Conservation (phyloP, 1,140 invertebrate species). For the Bombus superbus region DNA sequence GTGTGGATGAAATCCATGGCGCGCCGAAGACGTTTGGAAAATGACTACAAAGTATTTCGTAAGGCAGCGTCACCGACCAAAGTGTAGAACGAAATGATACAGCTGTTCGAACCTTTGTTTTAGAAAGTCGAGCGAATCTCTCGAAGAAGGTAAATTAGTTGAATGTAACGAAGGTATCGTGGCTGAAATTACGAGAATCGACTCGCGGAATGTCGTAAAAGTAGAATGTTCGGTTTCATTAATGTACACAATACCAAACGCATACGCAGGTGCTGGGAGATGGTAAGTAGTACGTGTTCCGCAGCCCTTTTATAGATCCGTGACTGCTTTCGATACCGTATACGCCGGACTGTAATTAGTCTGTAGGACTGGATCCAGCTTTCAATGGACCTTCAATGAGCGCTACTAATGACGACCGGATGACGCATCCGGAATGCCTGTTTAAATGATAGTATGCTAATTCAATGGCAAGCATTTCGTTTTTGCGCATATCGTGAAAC, state of each 20-base stretch:
- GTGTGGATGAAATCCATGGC: neutral
- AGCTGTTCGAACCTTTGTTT: neutral
- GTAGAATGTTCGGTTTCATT: slow-evolving; percentile 55
- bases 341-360: slow-evolving; percentile 54
- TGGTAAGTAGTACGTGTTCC: slow-evolving; percentile 31
- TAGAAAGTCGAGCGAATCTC: neutral
- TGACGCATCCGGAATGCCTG: slow-evolving; percentile 52
- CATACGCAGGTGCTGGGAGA: slow-evolving; percentile 25
- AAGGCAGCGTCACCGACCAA: neutral
- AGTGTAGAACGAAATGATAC: neutral
- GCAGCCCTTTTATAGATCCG: slow-evolving; percentile 44
- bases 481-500: slow-evolving; percentile 9
- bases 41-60: neutral
- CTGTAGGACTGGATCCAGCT: slow-evolving; percentile 49
- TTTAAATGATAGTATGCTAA: slow-evolving; percentile 55
- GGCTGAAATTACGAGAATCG: neutral
- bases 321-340: slow-evolving; percentile 46
- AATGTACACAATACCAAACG: slow-evolving; percentile 39
- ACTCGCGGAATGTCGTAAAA: slow-evolving; percentile 19
- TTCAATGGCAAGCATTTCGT: slow-evolving; percentile 52
- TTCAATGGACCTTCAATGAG: slow-evolving; percentile 54
- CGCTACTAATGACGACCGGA: slow-evolving; percentile 50
- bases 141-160: neutral
- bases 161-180: neutral
- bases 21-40: neutral